These are phyloP conservation scores for Kuschelorhynchus macadamiae DNA, from an alignment of 2,888 invertebrate species.

Conservation along the genomic window DNA sequence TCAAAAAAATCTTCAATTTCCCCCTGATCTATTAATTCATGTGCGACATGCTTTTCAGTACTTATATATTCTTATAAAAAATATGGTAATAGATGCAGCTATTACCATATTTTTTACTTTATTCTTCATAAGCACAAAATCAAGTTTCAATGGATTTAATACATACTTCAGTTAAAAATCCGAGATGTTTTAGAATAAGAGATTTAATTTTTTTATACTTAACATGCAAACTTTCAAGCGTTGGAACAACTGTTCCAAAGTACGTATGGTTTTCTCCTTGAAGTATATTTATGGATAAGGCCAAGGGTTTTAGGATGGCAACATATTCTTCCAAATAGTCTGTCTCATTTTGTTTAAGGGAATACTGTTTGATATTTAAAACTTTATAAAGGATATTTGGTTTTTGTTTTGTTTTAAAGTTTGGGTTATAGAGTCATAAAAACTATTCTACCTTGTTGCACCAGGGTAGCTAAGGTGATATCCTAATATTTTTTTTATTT, in stretches of 20 bases:
- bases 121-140: background rate
- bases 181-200: background rate
- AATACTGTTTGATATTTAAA: slow-evolving; percentile 19
- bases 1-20: too few species aligned
- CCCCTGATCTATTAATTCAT: too few species aligned
- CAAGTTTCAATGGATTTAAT: background rate
- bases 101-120: too few species aligned
- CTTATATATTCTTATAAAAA: too few species aligned
- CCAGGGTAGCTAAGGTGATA: slow-evolving; percentile 49
- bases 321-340: slow-evolving; percentile 38
- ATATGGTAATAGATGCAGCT: too few species aligned
- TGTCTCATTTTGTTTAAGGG: slow-evolving; percentile 24
- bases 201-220: slow-evolving; percentile 13
- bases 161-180: slow-evolving; percentile 6
- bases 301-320: slow-evolving; percentile 38
- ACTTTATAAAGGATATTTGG: slow-evolving; percentile 17
- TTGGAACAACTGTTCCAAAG: slow-evolving; percentile 30
- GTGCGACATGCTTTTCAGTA: too few species aligned
- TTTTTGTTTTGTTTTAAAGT: slow-evolving; percentile 40
- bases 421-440: slow-evolving; percentile 42
- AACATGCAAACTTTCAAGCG: slow-evolving; percentile 6
- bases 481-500: slow-evolving; percentile 38
- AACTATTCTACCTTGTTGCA: slow-evolving; percentile 47
- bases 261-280: slow-evolving; percentile 45
- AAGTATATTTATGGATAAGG: slow-evolving; percentile 32